A percentile compares a stretch with the other conserved stretches of the same genome.
phyloP scores from a whole-genome alignment of 2,888 invertebrate species.

The Tetrapedia diversipes region DNA sequence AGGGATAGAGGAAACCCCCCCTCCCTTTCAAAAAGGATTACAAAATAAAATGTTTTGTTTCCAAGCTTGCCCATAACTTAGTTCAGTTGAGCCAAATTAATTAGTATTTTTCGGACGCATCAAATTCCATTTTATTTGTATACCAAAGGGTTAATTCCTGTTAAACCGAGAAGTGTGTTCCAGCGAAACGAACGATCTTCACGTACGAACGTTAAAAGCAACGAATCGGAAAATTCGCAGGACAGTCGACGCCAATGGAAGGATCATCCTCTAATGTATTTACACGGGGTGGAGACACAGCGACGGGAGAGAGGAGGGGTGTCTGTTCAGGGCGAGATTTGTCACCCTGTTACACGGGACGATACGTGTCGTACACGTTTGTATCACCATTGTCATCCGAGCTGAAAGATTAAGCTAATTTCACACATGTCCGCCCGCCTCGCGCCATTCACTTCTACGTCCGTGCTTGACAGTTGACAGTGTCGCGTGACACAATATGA shows the following conservation, averaged over 20 bases:
- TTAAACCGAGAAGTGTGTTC: too few relatives aligned
- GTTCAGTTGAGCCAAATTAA: too few relatives aligned
- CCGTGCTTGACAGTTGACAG: constrained; percentile 59
- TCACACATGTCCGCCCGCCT: constrained; percentile 82
- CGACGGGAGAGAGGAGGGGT: constrained; percentile 64
- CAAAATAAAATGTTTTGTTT: too few relatives aligned
- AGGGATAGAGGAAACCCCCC: too few relatives aligned
- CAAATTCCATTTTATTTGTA: too few relatives aligned
- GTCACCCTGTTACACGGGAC: constrained; percentile 78
- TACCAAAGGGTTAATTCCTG: too few relatives aligned
- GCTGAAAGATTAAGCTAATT: constrained; percentile 83
- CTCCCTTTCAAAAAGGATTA: too few relatives aligned
- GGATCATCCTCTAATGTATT: constrained; percentile 83
- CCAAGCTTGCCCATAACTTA: too few relatives aligned
- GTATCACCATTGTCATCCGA: constrained; percentile 83
- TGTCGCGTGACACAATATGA: constrained; percentile 72
- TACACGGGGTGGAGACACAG: constrained; percentile 79
- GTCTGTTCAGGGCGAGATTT: constrained; percentile 80
- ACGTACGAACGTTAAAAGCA: background rate
- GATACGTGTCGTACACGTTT: constrained; percentile 82
- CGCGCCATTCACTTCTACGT: constrained; percentile 60
- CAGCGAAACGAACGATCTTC: too few relatives aligned
- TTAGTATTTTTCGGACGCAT: too few relatives aligned
- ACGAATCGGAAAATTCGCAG: background rate
- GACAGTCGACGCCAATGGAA: constrained; percentile 75